Evolutionary conservation across 2,797 vertebrate genomes (phyloP).

Genomic region (Amniataba percoides): DNA sequence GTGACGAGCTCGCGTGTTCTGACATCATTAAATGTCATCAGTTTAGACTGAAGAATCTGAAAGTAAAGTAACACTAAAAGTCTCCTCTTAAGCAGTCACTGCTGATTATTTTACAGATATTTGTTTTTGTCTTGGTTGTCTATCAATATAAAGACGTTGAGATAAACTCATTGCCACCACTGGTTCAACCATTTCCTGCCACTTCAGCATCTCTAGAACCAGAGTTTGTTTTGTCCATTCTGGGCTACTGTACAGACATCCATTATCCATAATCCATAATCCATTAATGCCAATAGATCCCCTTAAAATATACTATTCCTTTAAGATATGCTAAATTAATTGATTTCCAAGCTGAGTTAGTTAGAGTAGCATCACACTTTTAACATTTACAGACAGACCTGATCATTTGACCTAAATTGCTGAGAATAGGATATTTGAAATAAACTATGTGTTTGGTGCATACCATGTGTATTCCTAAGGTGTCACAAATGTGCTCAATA

Average conservation of each 20-base stretch:
- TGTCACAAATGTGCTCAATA: not conserved
- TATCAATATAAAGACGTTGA: not conserved
- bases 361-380: not conserved
- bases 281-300: too few relatives aligned
- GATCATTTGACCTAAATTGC: not conserved
- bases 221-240: too few relatives aligned
- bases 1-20: not conserved
- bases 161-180: not conserved
- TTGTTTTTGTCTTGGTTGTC: not conserved
- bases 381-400: too few relatives aligned
- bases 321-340: too few relatives aligned
- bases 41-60: not conserved
- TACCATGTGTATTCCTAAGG: not conserved
- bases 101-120: not conserved
- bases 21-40: not conserved
- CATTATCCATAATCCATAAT: too few relatives aligned
- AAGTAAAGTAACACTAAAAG: not conserved
- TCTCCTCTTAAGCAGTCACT: not conserved
- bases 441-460: not conserved
- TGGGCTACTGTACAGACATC: too few relatives aligned
- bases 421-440: not conserved
- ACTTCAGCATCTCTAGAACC: too few relatives aligned
- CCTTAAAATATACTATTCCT: too few relatives aligned
- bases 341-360: not conserved
- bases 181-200: too few relatives aligned